These are phyloP conservation scores for Aleiodes sp. DNA, from an alignment of 1,140 invertebrate genomes.

Conservation along the genomic window DNA sequence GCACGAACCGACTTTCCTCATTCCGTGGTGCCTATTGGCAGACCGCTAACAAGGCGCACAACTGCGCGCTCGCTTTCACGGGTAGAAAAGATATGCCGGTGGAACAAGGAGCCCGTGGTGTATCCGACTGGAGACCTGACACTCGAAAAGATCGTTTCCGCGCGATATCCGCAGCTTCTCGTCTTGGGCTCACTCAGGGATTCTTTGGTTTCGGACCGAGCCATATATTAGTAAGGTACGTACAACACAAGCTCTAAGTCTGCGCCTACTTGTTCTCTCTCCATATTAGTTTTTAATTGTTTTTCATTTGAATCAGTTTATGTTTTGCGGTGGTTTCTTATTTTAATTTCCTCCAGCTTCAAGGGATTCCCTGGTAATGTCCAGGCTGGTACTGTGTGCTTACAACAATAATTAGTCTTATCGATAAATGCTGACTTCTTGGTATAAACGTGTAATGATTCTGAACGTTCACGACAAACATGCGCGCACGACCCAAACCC, in stretches of 20 bases:
- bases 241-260: neutral
- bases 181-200: slow-evolving; percentile 42
- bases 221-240: slow-evolving; percentile 44
- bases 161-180: slow-evolving; percentile 56
- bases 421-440: slow-evolving; percentile 42
- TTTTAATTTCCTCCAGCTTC: neutral
- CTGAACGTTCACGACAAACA: slow-evolving; percentile 37
- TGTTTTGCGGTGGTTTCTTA: neutral
- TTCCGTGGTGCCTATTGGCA: slow-evolving; percentile 50
- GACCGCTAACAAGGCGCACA: slow-evolving; percentile 55
- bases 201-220: slow-evolving; percentile 36
- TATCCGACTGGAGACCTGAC: slow-evolving; percentile 53
- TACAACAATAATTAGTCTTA: slow-evolving; percentile 62
- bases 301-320: neutral
- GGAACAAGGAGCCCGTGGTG: slow-evolving; percentile 49
- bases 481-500: slow-evolving; percentile 38
- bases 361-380: too few relatives aligned
- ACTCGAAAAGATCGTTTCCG: slow-evolving; percentile 56
- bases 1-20: slow-evolving; percentile 44
- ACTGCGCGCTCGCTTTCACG: slow-evolving; percentile 20
- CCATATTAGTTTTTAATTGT: neutral
- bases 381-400: too few relatives aligned
- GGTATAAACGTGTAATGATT: slow-evolving; percentile 41
- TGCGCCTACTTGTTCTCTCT: neutral
- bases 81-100: slow-evolving; percentile 40